Evolutionary conservation across 2,888 invertebrate genomes (phyloP).

Genomic region (Eulithis testata): DNA sequence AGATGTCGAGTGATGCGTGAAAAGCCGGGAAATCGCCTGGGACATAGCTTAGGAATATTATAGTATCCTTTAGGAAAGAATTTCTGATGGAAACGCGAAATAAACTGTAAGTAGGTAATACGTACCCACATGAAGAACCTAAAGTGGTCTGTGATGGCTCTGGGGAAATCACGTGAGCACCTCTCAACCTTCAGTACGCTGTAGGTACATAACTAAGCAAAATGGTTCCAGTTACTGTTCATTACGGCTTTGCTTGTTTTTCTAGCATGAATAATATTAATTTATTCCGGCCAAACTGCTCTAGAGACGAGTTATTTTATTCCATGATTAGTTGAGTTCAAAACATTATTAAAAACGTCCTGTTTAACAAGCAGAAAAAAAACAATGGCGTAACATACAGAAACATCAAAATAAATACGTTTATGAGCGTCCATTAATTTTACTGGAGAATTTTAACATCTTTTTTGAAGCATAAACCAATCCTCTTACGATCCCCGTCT

Average conservation of each 20-base stretch:
- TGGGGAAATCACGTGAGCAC: constrained; percentile 64
- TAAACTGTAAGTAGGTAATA: constrained; percentile 45
- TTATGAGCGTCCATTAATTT: constrained; percentile 54
- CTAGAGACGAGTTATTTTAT: too few relatives aligned
- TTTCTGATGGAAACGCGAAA: constrained; percentile 40
- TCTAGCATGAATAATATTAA: too few relatives aligned
- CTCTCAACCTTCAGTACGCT: constrained; percentile 49
- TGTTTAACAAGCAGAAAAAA: too few relatives aligned
- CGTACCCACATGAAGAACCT: constrained; percentile 47
- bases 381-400: too few relatives aligned
- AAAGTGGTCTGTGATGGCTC: constrained; percentile 54
- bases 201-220: constrained; percentile 30
- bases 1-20: constrained; percentile 22
- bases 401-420: constrained; percentile 14
- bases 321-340: too few relatives aligned
- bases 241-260: constrained; percentile 9
- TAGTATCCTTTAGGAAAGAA: constrained; percentile 30
- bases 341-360: too few relatives aligned
- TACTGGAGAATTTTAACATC: constrained; percentile 57
- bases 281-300: too few relatives aligned
- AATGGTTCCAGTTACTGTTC: constrained; percentile 35
- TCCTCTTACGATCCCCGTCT: constrained; percentile 59
- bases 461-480: constrained; percentile 64
- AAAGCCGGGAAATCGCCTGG: constrained; percentile 16
- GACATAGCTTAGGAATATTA: constrained; percentile 29